Evolutionary conservation across 2,888 invertebrate species (phyloP).

Genomic region (Eupithecia centaureata): DNA sequence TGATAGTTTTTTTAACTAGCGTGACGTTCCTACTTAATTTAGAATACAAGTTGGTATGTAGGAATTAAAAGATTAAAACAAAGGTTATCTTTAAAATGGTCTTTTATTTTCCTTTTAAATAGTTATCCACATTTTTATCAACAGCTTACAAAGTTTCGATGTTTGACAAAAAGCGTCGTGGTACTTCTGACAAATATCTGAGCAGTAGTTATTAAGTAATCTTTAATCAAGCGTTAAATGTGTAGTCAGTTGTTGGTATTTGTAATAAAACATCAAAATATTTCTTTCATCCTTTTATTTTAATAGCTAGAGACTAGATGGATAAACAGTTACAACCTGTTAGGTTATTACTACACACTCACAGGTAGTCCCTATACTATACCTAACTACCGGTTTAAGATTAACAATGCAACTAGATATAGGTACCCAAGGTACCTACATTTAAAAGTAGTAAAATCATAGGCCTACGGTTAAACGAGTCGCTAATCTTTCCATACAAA

Average conservation of each 20-base stretch:
- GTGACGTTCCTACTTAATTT: background rate
- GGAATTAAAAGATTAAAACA: background rate
- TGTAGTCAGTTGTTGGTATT: too few species aligned
- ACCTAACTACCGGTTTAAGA: background rate
- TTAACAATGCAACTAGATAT: background rate
- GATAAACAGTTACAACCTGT: background rate
- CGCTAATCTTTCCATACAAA: too few species aligned
- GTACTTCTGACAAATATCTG: too few species aligned
- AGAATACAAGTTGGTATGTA: background rate
- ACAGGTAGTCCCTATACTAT: background rate
- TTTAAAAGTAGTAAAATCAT: background rate
- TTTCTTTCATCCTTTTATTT: too few species aligned
- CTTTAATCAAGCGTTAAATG: too few species aligned
- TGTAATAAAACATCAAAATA: too few species aligned
- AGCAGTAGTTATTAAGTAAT: too few species aligned
- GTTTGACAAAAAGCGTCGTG: too few species aligned
- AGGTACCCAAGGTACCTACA: background rate
- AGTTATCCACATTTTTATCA: too few species aligned
- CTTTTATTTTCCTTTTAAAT: background rate
- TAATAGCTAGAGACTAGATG: slow-evolving; percentile 26
- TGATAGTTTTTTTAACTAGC: background rate
- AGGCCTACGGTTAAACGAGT: background rate
- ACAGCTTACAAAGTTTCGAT: too few species aligned
- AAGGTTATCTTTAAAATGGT: background rate
- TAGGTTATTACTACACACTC: background rate